Conservation (phyloP, 2,113 vertebrate species). For the Amazona vittata region DNA sequence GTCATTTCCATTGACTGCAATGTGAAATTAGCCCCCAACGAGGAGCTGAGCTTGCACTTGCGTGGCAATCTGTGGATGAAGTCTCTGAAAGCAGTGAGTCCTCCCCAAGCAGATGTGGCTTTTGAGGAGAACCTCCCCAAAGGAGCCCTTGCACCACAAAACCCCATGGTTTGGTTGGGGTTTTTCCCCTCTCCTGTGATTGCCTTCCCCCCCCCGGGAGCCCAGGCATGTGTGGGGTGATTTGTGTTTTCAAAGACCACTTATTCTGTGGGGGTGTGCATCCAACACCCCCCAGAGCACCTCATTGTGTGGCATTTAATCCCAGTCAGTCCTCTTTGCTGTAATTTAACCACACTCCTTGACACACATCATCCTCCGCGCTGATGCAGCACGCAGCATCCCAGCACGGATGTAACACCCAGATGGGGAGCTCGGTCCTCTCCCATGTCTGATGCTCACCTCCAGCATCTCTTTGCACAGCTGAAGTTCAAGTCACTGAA, state of each 20-base stretch:
- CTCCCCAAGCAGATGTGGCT: fast-evolving
- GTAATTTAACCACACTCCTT: fast-evolving
- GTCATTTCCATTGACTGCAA: conserved; percentile 78
- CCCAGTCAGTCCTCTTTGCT: background rate
- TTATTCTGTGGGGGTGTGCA: fast-evolving
- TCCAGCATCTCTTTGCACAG: background rate
- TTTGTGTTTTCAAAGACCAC: background rate
- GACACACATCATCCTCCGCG: fast-evolving
- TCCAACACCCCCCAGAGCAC: background rate
- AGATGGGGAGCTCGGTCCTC: fast-evolving
- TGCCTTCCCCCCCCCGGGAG: background rate
- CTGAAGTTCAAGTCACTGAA: conserved; percentile 78
- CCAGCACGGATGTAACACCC: fast-evolving
- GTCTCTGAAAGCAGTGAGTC: conserved; percentile 82
- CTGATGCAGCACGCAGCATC: fast-evolving
- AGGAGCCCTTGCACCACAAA: fast-evolving
- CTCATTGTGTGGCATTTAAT: fast-evolving
- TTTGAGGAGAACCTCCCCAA: background rate
- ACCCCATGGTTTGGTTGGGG: fast-evolving
- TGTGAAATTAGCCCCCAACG: conserved; percentile 72
- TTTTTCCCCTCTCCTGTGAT: no score
- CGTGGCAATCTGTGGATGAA: conserved; percentile 79
- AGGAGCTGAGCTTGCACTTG: conserved; percentile 76
- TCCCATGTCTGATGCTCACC: fast-evolving
- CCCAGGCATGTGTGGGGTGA: fast-evolving